phyloP scores from a whole-genome alignment of 2,797 vertebrate species.

The Nyctibius grandis region DNA sequence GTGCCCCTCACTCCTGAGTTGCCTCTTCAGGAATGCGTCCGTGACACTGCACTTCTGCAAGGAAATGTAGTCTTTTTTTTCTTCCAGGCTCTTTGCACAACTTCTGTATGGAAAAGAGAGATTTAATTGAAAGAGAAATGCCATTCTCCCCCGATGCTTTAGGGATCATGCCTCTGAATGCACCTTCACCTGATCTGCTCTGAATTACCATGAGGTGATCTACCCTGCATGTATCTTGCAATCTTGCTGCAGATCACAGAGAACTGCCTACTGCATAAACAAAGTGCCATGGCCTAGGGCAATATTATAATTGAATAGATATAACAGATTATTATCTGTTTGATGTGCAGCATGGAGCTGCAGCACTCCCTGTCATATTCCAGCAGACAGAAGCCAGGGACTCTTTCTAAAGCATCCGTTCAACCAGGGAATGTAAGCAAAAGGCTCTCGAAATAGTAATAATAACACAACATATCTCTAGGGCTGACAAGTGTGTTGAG shows the following conservation, averaged over 20 bases:
- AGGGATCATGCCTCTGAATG: neutral
- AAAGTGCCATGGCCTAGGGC: slow-evolving; percentile 4
- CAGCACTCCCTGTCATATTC: neutral
- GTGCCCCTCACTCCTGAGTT: neutral
- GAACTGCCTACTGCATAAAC: slow-evolving; percentile 11
- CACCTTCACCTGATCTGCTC: neutral
- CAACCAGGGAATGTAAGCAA: slow-evolving; percentile 17
- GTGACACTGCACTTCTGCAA: neutral
- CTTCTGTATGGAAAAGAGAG: neutral
- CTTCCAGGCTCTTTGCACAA: neutral
- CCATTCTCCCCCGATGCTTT: neutral
- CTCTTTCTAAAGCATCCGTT: slow-evolving; percentile 4
- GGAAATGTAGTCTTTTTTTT: neutral
- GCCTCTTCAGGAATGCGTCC: neutral
- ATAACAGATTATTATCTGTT: slow-evolving; percentile 27
- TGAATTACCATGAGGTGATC: neutral
- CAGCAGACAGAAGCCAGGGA: neutral
- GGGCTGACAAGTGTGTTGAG: slow-evolving; percentile 54
- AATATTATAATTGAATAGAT: slow-evolving; percentile 61
- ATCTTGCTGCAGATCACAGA: slow-evolving; percentile 23
- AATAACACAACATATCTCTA: slow-evolving; percentile 52
- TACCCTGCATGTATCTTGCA: neutral
- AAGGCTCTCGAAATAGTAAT: slow-evolving; percentile 41
- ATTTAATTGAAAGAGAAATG: neutral
- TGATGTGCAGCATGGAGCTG: slow-evolving; percentile 12